Conservation (phyloP, 2,888 invertebrate genomes). For the Drosophila antonietae region DNA sequence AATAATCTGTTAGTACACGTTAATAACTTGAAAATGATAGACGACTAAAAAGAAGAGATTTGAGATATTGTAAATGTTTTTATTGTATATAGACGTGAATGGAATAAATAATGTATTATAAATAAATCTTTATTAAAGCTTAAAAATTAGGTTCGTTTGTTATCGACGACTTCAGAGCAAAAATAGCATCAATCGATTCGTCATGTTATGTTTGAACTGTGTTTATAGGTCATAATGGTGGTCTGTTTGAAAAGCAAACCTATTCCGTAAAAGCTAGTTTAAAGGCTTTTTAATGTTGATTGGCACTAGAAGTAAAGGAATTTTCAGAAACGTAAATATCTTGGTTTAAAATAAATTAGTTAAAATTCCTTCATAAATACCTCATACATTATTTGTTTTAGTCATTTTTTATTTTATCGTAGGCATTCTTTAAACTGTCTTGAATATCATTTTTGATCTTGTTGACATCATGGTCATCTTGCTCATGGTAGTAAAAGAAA, state of each 20-base stretch:
- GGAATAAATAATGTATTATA: slow-evolving; percentile 34
- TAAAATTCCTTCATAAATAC: not conserved
- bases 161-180: slow-evolving; percentile 38
- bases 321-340: not conserved
- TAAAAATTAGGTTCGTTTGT: slow-evolving; percentile 41
- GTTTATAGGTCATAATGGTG: slow-evolving; percentile 10
- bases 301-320: slow-evolving; percentile 15
- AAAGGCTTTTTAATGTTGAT: slow-evolving; percentile 7
- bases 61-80: slow-evolving; percentile 16
- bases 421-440: slow-evolving; percentile 43
- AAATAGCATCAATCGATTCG: slow-evolving; percentile 20
- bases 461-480: slow-evolving; percentile 63
- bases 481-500: slow-evolving; percentile 71
- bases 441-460: slow-evolving; percentile 61
- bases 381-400: slow-evolving; percentile 30
- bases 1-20: too few species aligned
- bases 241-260: slow-evolving; percentile 15
- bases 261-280: slow-evolving; percentile 7
- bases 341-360: not conserved
- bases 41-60: not conserved
- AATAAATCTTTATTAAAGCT: slow-evolving; percentile 47
- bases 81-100: slow-evolving; percentile 27
- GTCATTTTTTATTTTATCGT: slow-evolving; percentile 49
- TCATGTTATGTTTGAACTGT: slow-evolving; percentile 8
- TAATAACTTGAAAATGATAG: too few species aligned